phyloP scores from a whole-genome alignment of 2,888 invertebrate species.

The Strigamia transsilvanica region DNA sequence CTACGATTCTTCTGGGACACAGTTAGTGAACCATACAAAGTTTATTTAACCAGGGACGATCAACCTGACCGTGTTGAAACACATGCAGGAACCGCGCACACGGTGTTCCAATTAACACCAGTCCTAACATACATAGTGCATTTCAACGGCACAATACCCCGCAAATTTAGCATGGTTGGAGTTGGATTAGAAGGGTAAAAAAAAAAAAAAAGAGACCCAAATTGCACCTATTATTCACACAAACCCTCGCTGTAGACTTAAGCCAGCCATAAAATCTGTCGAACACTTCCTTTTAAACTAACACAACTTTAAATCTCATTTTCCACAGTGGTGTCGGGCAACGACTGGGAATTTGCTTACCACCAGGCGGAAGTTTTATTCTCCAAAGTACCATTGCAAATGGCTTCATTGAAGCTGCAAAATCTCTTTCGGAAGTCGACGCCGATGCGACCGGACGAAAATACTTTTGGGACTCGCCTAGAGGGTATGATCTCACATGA shows the following conservation, averaged over 20 bases:
- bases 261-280: not conserved
- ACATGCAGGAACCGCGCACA: conserved; percentile 13
- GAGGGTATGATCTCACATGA: conserved; percentile 43
- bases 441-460: conserved; percentile 26
- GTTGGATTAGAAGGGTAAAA: conserved; percentile 53
- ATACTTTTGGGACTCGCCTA: conserved; percentile 51
- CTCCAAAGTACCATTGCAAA: conserved; percentile 31
- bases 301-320: not conserved
- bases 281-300: not conserved
- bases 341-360: conserved; percentile 51
- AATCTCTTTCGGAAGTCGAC: conserved; percentile 41
- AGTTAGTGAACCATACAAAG: conserved; percentile 16
- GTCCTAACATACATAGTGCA: conserved; percentile 50
- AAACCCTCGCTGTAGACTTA: no score
- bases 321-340: conserved; percentile 17
- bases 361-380: conserved; percentile 46
- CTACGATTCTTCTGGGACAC: conserved; percentile 22
- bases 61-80: conserved; percentile 41
- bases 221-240: no score
- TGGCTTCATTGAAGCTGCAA: not conserved
- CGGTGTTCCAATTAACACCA: conserved; percentile 44
- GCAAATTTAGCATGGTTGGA: conserved; percentile 6
- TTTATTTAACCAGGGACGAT: conserved; percentile 49
- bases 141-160: conserved; percentile 50
- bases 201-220: no score